Evolutionary conservation across 2,797 vertebrate species (phyloP).

Genomic region (Tinamus major): DNA sequence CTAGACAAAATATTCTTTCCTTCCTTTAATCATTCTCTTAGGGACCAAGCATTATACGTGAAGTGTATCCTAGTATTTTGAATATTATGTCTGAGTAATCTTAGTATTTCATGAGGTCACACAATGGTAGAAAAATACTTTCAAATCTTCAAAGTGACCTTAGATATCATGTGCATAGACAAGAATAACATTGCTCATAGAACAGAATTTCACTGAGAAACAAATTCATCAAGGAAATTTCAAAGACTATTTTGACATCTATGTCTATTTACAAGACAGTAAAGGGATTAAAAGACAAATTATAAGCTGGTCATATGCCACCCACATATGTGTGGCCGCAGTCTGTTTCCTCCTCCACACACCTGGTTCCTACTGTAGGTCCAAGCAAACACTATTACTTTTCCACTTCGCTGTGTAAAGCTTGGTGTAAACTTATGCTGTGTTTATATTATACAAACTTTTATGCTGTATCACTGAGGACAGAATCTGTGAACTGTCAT

Average conservation of each 20-base stretch:
- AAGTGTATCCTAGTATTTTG: not conserved
- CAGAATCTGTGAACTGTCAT: not conserved
- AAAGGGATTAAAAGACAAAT: slow-evolving; percentile 20
- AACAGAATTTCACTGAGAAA: not conserved
- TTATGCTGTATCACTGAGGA: not conserved
- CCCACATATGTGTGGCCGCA: too few relatives aligned
- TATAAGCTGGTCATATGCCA: not conserved
- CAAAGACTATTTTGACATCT: slow-evolving; percentile 1
- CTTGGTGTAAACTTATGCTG: not conserved
- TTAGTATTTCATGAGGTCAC: not conserved
- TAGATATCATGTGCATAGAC: not conserved
- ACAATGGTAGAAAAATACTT: not conserved
- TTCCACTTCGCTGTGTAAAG: not conserved
- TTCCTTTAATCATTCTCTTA: not conserved
- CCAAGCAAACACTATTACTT: not conserved
- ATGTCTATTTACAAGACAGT: not conserved
- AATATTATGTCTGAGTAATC: not conserved
- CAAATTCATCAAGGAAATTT: not conserved
- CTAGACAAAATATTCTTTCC: not conserved
- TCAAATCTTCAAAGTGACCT: not conserved
- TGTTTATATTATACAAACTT: not conserved
- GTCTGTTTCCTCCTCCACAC: not conserved
- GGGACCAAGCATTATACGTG: not conserved
- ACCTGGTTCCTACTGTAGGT: not conserved
- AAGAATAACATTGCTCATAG: not conserved